Base-by-base conservation (phyloP, 1,140 invertebrate genomes). In the Cataglyphis hispanica region DNA sequence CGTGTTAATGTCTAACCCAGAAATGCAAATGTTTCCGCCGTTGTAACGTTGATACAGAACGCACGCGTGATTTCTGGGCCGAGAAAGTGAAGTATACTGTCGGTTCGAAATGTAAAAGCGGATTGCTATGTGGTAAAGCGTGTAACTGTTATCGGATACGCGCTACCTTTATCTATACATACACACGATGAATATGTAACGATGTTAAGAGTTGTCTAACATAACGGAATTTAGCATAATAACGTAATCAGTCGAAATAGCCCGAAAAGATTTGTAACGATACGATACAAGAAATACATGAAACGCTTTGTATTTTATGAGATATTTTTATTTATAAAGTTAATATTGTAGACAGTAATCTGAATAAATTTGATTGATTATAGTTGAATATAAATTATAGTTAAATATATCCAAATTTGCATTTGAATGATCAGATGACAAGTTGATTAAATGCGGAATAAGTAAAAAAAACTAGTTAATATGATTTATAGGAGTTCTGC, bases 11-110 rank as follows among this genome's bases (percentile, higher is more conserved):
- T 50, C 58, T 78, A 87, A 86, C 88, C 85, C 77, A 80, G 91
- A 91, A 90, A 91, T 91, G 86, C 66, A 85, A 91, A 91, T 89
- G 56, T 75, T 61, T 78, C 74, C 40, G 61, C 53, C 56, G 46
- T 46, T 37, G 72, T 37, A 74, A 86, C 84, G 27, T 34, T 77
- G 74, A 87, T 88, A 89, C 75, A 31, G 27, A 27, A 11, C 50
- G 37, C 34, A 43, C 40, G 40, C 27, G 75, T 60, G 84, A 78
- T 67, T 78, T n/a, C 61, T 66, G 43, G 22, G 46, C 61, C 34
- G 60, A 61, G 46, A 76, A 76, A 84, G 83, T 84, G 83, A 84
- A 84, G 16, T 50, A 78, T 78, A 78, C 43, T 13, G 43, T 13
- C 19, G 27, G 60, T 43, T 25, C 53, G 78, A 72, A 22, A 70